These are phyloP conservation scores for Trissonchulus sp. DNA, from an alignment of 2,888 invertebrate species.

Conservation along the genomic window DNA sequence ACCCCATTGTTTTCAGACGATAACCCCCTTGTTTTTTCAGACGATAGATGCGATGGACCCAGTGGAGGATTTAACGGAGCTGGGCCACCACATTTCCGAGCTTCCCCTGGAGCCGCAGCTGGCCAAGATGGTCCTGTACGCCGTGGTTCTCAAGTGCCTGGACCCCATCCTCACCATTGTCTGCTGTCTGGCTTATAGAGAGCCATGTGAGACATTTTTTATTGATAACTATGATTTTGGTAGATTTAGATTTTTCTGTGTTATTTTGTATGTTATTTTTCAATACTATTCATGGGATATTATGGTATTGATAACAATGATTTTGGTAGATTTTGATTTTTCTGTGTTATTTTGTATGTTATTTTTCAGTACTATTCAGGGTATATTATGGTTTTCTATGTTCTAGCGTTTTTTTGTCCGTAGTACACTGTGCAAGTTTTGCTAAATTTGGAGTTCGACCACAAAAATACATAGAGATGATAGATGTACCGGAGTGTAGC, in stretches of 20 bases:
- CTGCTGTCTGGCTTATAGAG: conserved; percentile 71
- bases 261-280: background rate
- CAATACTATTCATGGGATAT: no score
- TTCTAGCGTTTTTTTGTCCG: no score
- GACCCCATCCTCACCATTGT: conserved; percentile 87
- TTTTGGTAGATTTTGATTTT: no score
- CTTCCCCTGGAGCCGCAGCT: conserved; percentile 83
- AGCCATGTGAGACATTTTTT: conserved; percentile 56
- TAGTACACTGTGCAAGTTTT: no score
- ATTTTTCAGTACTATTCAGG: no score
- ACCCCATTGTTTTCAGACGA: no score
- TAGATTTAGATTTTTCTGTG: background rate
- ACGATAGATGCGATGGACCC: conserved; percentile 77
- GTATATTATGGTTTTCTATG: no score
- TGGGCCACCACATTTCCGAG: conserved; percentile 82
- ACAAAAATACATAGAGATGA: no score
- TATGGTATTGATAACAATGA: no score
- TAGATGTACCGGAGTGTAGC: no score
- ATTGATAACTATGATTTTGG: conserved; percentile 27
- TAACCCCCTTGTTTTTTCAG: conserved; percentile 61
- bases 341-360: no score
- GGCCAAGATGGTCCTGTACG: conserved; percentile 83
- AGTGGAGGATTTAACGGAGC: conserved; percentile 75
- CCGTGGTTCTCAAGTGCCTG: conserved; percentile 80
- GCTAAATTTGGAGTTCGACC: no score